These are phyloP conservation scores for Anagyrus pseudococci DNA, from an alignment of 2,888 invertebrate species.

Conservation along the genomic window DNA sequence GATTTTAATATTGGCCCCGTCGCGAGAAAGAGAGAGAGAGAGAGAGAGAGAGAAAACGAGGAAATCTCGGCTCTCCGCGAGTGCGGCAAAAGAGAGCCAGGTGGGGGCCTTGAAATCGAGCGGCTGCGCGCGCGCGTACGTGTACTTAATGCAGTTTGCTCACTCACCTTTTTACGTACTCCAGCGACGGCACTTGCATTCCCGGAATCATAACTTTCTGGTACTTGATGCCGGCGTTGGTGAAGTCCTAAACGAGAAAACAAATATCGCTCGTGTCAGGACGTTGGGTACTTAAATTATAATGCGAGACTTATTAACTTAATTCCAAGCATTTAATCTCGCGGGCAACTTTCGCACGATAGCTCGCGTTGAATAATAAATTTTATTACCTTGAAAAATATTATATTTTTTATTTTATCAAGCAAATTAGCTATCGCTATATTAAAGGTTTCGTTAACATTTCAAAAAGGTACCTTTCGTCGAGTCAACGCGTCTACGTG, in stretches of 20 bases:
- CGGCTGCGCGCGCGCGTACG: not conserved
- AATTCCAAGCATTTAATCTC: not conserved
- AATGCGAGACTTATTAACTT: not conserved
- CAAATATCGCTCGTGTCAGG: constrained; percentile 1
- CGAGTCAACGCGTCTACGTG: too few relatives aligned
- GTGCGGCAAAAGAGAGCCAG: too few relatives aligned
- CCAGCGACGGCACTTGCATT: constrained; percentile 61
- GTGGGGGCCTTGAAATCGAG: constrained; percentile 22
- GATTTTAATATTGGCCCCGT: constrained; percentile 25
- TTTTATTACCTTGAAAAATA: too few relatives aligned
- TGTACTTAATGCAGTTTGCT: constrained; percentile 24
- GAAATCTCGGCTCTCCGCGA: not conserved
- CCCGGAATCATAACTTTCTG: constrained; percentile 66
- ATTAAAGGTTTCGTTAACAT: too few relatives aligned
- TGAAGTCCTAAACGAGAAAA: constrained; percentile 60
- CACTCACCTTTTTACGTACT: constrained; percentile 62
- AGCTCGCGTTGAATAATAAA: too few relatives aligned
- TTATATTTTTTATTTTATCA: too few relatives aligned
- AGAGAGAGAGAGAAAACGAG: too few relatives aligned
- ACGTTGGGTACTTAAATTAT: not conserved
- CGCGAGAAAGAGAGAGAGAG: too few relatives aligned
- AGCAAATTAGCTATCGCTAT: too few relatives aligned
- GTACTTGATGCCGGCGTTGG: constrained; percentile 59
- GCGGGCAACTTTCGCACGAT: too few relatives aligned
- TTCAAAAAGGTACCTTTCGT: too few relatives aligned